These are phyloP conservation scores for Cryptophagus acutangulus DNA, from an alignment of 2,888 invertebrate species.

Conservation along the genomic window DNA sequence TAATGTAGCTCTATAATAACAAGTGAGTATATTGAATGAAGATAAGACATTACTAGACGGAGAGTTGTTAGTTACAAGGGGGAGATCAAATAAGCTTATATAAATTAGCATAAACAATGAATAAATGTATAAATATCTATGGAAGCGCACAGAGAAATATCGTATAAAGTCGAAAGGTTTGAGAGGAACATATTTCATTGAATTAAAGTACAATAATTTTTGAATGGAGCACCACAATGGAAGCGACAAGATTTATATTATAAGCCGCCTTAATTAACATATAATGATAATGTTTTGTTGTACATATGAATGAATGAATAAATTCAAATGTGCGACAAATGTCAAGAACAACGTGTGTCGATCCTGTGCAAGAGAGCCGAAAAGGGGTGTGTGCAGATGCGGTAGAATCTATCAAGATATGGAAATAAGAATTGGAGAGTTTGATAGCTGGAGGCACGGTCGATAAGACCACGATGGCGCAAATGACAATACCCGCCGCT, in stretches of 20 bases:
- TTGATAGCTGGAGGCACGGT: constrained; percentile 36
- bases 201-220: background rate
- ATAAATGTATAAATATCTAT: constrained; percentile 4
- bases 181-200: background rate
- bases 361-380: constrained; percentile 22
- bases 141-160: no score
- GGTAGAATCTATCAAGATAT: constrained; percentile 43
- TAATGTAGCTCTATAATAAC: no score
- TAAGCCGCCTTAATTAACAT: background rate
- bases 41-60: no score
- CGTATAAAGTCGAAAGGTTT: background rate
- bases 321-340: constrained; percentile 6
- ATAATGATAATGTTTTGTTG: no score
- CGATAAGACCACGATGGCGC: constrained; percentile 30
- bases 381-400: constrained; percentile 22
- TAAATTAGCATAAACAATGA: constrained; percentile 5
- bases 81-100: constrained; percentile 4
- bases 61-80: background rate
- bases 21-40: no score
- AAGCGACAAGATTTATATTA: background rate
- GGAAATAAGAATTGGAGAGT: constrained; percentile 43
- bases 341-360: background rate
- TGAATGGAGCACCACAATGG: constrained; percentile 1
- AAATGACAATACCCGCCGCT: no score
- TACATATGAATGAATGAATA: constrained; percentile 8